phyloP scores from a whole-genome alignment of 1,140 invertebrate genomes.

The Cecropterus lyciades region DNA sequence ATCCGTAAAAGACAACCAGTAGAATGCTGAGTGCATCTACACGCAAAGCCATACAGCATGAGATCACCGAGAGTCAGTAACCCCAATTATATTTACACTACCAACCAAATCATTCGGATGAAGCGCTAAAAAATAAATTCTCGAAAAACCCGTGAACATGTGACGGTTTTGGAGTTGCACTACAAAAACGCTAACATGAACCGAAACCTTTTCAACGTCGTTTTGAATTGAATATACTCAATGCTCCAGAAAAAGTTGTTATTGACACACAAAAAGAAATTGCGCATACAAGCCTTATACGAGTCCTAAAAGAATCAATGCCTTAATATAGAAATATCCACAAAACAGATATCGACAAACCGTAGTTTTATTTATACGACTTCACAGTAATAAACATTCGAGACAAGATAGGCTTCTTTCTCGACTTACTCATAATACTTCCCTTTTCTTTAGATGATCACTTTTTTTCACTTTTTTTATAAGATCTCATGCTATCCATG shows the following conservation, averaged over 20 bases:
- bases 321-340: constrained; percentile 21
- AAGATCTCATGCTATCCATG: too few relatives aligned
- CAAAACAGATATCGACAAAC: constrained; percentile 4
- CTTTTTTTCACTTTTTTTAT: too few relatives aligned
- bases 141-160: constrained; percentile 15
- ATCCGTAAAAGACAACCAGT: constrained; percentile 53
- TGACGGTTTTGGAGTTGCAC: not conserved
- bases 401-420: constrained; percentile 22
- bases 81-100: constrained; percentile 35
- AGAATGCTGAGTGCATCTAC: constrained; percentile 45
- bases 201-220: not conserved
- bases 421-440: constrained; percentile 9
- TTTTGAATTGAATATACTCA: constrained; percentile 22
- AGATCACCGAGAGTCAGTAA: constrained; percentile 42
- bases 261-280: constrained; percentile 17
- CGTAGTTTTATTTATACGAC: constrained; percentile 4
- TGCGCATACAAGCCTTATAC: constrained; percentile 6
- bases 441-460: not conserved
- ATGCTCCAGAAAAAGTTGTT: constrained; percentile 32
- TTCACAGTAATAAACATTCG: constrained; percentile 12
- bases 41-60: constrained; percentile 32
- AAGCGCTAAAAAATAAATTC: not conserved
- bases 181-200: constrained; percentile 12
- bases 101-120: constrained; percentile 14
- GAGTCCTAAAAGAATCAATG: constrained; percentile 16